Evolutionary conservation across 1,140 invertebrate species (phyloP).

Genomic region (Cardiocondyla obscurior): DNA sequence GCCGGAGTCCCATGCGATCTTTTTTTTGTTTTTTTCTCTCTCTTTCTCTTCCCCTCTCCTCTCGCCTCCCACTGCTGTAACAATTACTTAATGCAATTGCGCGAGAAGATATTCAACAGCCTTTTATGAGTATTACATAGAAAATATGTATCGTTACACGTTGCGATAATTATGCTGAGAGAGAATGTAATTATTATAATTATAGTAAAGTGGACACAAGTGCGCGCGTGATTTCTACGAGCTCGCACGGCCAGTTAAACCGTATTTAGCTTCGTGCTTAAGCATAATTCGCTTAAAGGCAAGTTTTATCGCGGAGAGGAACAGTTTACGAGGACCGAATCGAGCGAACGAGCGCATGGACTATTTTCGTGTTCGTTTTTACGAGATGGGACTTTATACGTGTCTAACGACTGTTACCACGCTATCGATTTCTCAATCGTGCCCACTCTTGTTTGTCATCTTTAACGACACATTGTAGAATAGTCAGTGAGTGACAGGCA

Average conservation of each 20-base stretch:
- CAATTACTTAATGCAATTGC: not conserved
- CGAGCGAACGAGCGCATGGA: not conserved
- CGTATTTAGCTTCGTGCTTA: not conserved
- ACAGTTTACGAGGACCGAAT: constrained; percentile 6
- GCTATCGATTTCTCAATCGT: constrained; percentile 39
- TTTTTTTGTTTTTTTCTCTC: too few relatives aligned
- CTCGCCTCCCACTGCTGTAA: not conserved
- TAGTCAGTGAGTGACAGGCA: not conserved
- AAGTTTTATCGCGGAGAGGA: constrained; percentile 1
- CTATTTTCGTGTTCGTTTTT: constrained; percentile 32
- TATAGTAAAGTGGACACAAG: not conserved
- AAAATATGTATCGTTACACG: not conserved
- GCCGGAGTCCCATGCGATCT: not conserved
- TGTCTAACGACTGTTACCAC: constrained; percentile 1
- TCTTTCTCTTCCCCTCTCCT: too few relatives aligned
- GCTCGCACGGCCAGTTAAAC: not conserved
- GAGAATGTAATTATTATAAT: not conserved
- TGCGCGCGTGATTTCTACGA: not conserved
- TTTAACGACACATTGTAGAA: constrained; percentile 22
- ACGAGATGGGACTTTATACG: constrained; percentile 5
- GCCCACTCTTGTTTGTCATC: constrained; percentile 36
- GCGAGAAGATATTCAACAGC: not conserved
- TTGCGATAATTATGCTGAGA: not conserved
- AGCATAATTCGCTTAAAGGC: not conserved
- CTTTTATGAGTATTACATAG: not conserved